A percentile compares a stretch with the other conserved stretches of the same genome.
phyloP scores from a whole-genome alignment of 2,888 invertebrate genomes.

The Synergus gifuensis region DNA sequence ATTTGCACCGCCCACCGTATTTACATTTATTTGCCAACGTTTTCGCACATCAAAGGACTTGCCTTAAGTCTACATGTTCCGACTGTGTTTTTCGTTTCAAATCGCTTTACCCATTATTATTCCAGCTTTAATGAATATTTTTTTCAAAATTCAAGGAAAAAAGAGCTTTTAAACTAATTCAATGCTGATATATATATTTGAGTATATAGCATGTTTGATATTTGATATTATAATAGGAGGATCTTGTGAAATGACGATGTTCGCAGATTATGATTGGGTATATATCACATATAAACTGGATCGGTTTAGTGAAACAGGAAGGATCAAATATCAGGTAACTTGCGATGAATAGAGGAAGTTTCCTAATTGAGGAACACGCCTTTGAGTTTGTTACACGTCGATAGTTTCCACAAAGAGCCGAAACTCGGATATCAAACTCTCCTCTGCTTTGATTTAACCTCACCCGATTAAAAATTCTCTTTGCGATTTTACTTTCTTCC shows the following conservation, averaged over 20 bases:
- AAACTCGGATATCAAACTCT: constrained; percentile 40
- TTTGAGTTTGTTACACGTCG: constrained; percentile 48
- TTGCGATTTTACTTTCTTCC: constrained; percentile 46
- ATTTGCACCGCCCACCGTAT: constrained; percentile 32
- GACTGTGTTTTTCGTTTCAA: neutral
- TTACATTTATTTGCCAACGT: constrained; percentile 34
- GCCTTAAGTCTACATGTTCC: neutral
- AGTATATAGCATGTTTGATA: neutral
- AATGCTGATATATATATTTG: too few species aligned
- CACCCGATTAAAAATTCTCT: constrained; percentile 53
- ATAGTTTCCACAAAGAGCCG: constrained; percentile 44
- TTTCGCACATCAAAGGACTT: constrained; percentile 35
- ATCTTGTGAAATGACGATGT: neutral
- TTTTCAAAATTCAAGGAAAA: neutral
- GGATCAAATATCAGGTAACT: constrained; percentile 46
- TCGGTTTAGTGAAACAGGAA: constrained; percentile 14
- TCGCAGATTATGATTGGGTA: neutral
- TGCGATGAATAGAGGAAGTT: constrained; percentile 54
- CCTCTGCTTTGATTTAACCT: constrained; percentile 48
- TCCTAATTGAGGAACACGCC: constrained; percentile 57
- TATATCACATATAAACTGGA: neutral
- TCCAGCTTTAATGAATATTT: neutral
- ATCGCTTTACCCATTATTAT: constrained; percentile 1
- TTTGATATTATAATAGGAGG: neutral
- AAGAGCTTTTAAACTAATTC: neutral